A percentile compares a stretch with the other conserved stretches of the same genome.
Conservation (phyloP, 1,140 invertebrate species). For the Drosophila lowei region DNA sequence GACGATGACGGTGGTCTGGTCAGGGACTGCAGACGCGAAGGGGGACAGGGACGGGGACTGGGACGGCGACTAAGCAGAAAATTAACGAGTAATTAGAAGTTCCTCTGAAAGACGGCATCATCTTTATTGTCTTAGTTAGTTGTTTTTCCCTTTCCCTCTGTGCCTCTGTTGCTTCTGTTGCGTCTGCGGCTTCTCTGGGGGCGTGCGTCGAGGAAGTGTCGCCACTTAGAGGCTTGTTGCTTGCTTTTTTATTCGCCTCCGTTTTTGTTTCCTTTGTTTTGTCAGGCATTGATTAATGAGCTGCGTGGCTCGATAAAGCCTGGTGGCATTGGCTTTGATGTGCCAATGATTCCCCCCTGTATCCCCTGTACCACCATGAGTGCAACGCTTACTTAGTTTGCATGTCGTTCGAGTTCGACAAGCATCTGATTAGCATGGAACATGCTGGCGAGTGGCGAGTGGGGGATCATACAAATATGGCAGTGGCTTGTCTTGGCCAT, state of each 20-base stretch:
- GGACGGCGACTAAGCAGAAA: slow-evolving; percentile 56
- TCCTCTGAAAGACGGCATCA: slow-evolving; percentile 63
- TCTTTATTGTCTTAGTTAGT: slow-evolving; percentile 54
- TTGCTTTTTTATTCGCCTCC: slow-evolving; percentile 40
- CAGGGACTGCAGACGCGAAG: neutral
- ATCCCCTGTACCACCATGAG: neutral
- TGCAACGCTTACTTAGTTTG: slow-evolving; percentile 20
- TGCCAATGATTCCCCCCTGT: slow-evolving; percentile 24
- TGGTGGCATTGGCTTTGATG: slow-evolving; percentile 60
- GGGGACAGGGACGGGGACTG: neutral
- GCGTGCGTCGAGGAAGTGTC: slow-evolving; percentile 62
- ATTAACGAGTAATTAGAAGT: slow-evolving; percentile 79
- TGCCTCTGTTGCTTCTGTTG: neutral
- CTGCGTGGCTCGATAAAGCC: slow-evolving; percentile 30
- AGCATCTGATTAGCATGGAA: slow-evolving; percentile 51
- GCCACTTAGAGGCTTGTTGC: slow-evolving; percentile 61
- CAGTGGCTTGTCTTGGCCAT: slow-evolving; percentile 13
- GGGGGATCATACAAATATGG: slow-evolving; percentile 9
- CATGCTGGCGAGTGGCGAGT: neutral
- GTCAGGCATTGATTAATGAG: slow-evolving; percentile 67
- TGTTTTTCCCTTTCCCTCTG: neutral
- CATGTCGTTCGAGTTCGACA: slow-evolving; percentile 48
- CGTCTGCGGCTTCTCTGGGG: slow-evolving; percentile 23
- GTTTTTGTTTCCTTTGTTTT: slow-evolving; percentile 49
- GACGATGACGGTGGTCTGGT: slow-evolving; percentile 13